Evolutionary conservation across 2,888 invertebrate species (phyloP), one percentile per base, ranked within the genome.

Genomic region (Hyalella azteca): DNA sequence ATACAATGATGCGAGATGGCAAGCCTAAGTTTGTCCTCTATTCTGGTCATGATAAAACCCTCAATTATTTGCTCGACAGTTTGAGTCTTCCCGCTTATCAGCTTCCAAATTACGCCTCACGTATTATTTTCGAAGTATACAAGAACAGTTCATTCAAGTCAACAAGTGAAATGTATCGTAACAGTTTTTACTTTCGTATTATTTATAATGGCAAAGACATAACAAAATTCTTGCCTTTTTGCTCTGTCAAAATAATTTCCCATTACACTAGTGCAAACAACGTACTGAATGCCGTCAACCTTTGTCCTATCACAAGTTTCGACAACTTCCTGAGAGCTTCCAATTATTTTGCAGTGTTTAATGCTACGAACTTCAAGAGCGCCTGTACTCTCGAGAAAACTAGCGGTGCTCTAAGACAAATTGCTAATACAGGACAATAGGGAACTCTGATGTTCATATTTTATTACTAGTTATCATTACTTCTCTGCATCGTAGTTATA

Each of bases 21-120:
- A 91, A 91, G 81, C 93, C 93, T 29, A 93, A 92, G 86, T 90
- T 95, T 80, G 92, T 94, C 0, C 86, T 95, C 0, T 95, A 94
- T 87, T 96, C 97, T 0, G 97, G 96, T 0, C 97, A 97, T 86
- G 97, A 97, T 88, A 93, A 94, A 86, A 97, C 97, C 0, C 87
- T 97, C 49, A 94, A 95, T 86, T 94, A 95, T 84, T 88, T 97
- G 49, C 91, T 94, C 1, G 90, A 93, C 2, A 94, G 95, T 0
- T 87, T 97, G 75, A 96, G 96, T 0, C 88, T 95, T 3, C 87
- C 89, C 59, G 89, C 90, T 81, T 89, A 89, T 73, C 87, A 86
- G 79, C 89, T 93, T 83, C 93, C 96, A 73, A 92, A 93, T 32
- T 98, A 96, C 87, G 96, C 95, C 0, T 93, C 96, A 0, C 90